phyloP scores from a whole-genome alignment of 1,140 invertebrate genomes.

The Bradysia coprophila region DNA sequence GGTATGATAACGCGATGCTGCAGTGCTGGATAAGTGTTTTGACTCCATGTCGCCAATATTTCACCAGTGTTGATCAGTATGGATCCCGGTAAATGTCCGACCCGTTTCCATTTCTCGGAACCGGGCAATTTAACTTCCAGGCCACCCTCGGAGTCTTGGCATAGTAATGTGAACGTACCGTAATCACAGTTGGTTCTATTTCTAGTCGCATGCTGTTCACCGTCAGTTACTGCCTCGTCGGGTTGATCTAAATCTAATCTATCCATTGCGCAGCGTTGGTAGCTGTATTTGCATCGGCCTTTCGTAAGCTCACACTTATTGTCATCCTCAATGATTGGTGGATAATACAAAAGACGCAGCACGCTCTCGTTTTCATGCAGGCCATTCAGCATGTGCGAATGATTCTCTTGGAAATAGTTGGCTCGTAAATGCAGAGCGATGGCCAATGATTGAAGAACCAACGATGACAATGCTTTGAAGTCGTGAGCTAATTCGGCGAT shows the following conservation, averaged over 20 bases:
- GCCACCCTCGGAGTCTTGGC: constrained; percentile 44
- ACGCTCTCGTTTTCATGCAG: constrained; percentile 40
- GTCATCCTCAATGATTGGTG: constrained; percentile 35
- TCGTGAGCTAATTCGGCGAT: constrained; percentile 39
- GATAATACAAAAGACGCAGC: constrained; percentile 48
- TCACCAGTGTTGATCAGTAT: constrained; percentile 64
- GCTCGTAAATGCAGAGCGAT: constrained; percentile 26
- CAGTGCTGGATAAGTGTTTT: constrained; percentile 44
- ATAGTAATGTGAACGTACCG: constrained; percentile 52
- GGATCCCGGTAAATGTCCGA: constrained; percentile 56
- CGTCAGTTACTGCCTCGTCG: constrained; percentile 7
- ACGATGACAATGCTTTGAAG: constrained; percentile 41
- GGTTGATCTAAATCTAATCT: constrained; percentile 20
- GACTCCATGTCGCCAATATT: constrained; percentile 56
- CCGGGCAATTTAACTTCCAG: constrained; percentile 38
- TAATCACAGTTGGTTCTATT: constrained; percentile 31
- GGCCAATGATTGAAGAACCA: constrained; percentile 42
- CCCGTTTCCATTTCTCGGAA: constrained; percentile 49
- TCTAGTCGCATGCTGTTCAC: not conserved
- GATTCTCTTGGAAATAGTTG: constrained; percentile 34
- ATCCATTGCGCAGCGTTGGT: constrained; percentile 21
- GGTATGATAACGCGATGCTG: constrained; percentile 55
- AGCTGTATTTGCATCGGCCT: constrained; percentile 22
- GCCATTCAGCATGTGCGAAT: constrained; percentile 36
- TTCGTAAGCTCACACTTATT: constrained; percentile 22